A percentile compares a stretch with the other conserved stretches of the same genome.
Evolutionary conservation across 2,797 vertebrate genomes (phyloP).

Genomic region (Crocidura indochinensis): DNA sequence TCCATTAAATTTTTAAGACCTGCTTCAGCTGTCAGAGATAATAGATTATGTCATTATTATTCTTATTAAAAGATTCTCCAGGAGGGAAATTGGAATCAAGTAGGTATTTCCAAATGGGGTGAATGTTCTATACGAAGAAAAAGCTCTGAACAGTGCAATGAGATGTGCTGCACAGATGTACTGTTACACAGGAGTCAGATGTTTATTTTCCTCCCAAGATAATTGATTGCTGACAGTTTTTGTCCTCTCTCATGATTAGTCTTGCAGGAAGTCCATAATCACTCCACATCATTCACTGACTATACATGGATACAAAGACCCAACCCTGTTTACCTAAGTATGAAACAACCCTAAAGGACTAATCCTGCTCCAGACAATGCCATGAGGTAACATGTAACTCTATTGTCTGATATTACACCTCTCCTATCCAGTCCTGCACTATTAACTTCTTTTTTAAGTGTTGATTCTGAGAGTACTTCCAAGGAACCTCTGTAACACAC

Average conservation of each 20-base stretch:
- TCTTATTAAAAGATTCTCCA: neutral
- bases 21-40: neutral
- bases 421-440: neutral
- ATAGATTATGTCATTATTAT: neutral
- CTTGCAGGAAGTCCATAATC: neutral
- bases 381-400: neutral
- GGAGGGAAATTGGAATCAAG: neutral
- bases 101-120: neutral
- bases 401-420: neutral
- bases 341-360: neutral
- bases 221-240: neutral
- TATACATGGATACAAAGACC: neutral
- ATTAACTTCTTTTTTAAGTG: neutral
- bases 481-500: slow-evolving; percentile 9
- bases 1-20: neutral
- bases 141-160: neutral
- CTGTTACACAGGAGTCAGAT: rapidly evolving
- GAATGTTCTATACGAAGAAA: neutral
- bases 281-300: neutral
- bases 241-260: neutral
- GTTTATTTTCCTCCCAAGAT: neutral
- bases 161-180: no score
- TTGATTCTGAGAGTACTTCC: neutral
- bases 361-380: neutral
- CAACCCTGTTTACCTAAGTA: neutral